Percentiles rank a stretch among this genome's conserved stretches.
phyloP scores from a whole-genome alignment of 1,140 invertebrate species.

The Magallana gigas region DNA sequence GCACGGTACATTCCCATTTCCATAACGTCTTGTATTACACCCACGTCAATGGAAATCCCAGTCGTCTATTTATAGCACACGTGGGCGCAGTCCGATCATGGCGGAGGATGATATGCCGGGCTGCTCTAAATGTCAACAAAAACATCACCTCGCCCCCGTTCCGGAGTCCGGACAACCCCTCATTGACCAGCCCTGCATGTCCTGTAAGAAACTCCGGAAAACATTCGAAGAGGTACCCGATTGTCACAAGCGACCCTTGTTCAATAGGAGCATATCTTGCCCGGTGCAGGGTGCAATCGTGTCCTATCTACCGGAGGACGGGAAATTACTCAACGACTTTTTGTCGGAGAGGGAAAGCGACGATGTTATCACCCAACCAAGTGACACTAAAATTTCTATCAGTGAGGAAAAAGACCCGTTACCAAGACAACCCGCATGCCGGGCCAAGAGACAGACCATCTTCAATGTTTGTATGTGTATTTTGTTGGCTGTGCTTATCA shows the following conservation, averaged over 20 bases:
- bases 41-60: neutral
- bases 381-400: neutral
- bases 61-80: neutral
- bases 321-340: neutral
- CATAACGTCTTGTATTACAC: neutral
- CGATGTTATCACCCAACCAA: neutral
- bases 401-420: neutral
- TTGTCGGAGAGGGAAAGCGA: neutral
- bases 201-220: neutral
- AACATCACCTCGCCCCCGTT: neutral
- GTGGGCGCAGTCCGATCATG: neutral
- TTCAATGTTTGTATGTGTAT: neutral
- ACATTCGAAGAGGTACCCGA: neutral
- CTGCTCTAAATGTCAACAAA: neutral
- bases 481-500: neutral
- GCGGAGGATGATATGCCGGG: neutral
- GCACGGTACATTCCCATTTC: too few species aligned
- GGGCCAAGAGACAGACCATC: neutral
- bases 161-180: constrained; percentile 5
- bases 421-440: neutral
- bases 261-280: neutral
- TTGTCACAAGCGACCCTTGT: neutral
- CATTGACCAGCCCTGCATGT: neutral
- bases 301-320: neutral
- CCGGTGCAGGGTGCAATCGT: neutral